Evolutionary conservation across 1,140 invertebrate genomes (phyloP), one percentile per base, ranked within the genome.

Genomic region (Gerris buenoi): DNA sequence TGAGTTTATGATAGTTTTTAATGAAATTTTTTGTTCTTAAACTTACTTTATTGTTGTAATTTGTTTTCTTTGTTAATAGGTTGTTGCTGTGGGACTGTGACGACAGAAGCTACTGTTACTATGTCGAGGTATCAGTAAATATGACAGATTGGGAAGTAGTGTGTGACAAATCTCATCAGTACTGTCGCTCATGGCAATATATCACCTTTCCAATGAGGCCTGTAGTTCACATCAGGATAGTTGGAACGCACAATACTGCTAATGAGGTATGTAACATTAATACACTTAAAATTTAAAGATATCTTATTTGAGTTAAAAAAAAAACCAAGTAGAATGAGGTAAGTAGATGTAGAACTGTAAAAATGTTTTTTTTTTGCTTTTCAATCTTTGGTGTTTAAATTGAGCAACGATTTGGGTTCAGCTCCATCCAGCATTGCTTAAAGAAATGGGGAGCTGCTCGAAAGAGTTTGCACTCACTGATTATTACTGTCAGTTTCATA

Each of bases 31-130:
- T n/a, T n/a, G n/a, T n/a, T n/a, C n/a, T n/a, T n/a, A n/a, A n/a
- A n/a, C n/a, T n/a, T n/a, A n/a, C n/a, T n/a, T n/a, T n/a, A n/a
- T n/a, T n/a, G n/a, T n/a, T n/a, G n/a, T n/a, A n/a, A n/a, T n/a
- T n/a, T n/a, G n/a, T 27, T 67, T 33, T 68, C 27, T 33, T 59
- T 59, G 58, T 27, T 71, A 72, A 60, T 71, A 88, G 88, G 73
- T 80, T 98, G 73, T 78, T 98, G 59, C 80, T 99, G 64, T 99
- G 97, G 97, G 96, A 99, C 80, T 97, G 93, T 79, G 97, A 99
- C 80, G 91, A 97, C 76, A 83, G 97, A 56, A 89, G 86, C 70
- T 99, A 99, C 78, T 93, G 89, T 68, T 99, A 95, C 77, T 96
- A 93, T 75, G 88, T 98, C 33, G 94, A 98, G 81, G 93, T 95